phyloP scores from a whole-genome alignment of 2,888 invertebrate genomes.

The Torymus texanus region DNA sequence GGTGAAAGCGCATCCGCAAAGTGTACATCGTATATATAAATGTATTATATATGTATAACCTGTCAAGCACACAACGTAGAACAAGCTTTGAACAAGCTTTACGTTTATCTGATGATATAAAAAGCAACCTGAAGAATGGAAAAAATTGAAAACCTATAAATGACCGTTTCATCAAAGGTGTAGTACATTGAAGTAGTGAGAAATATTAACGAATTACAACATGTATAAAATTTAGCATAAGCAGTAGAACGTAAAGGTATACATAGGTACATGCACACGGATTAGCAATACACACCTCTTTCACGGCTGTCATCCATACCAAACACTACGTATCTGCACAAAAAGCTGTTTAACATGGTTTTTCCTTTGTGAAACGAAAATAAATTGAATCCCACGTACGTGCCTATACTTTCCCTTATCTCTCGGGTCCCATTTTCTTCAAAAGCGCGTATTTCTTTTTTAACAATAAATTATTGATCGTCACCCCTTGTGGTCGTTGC shows the following conservation, averaged over 20 bases:
- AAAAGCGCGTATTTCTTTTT: constrained; percentile 15
- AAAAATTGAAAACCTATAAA: too few species aligned
- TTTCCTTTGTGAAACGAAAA: too few species aligned
- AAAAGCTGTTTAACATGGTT: too few species aligned
- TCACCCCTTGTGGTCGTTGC: constrained; percentile 7
- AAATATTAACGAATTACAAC: too few species aligned
- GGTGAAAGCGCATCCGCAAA: constrained; percentile 31
- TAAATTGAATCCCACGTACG: neutral
- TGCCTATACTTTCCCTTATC: neutral
- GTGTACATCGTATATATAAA: constrained; percentile 19
- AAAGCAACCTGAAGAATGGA: too few species aligned
- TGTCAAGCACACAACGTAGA: constrained; percentile 14
- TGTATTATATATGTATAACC: constrained; percentile 41
- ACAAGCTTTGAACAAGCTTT: too few species aligned
- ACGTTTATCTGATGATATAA: too few species aligned
- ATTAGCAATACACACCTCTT: constrained; percentile 42
- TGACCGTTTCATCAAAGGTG: too few species aligned
- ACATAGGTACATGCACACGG: constrained; percentile 1
- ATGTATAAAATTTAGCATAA: too few species aligned
- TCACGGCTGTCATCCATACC: constrained; percentile 41
- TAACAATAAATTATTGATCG: constrained; percentile 54
- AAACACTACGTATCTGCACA: neutral
- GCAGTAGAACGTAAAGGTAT: neutral
- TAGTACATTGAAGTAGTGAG: too few species aligned
- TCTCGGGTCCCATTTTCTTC: neutral